A percentile compares a stretch with the other conserved stretches of the same genome.
These are phyloP conservation scores for Embidobia sp. DNA, from an alignment of 2,888 invertebrate genomes.

Conservation along the genomic window DNA sequence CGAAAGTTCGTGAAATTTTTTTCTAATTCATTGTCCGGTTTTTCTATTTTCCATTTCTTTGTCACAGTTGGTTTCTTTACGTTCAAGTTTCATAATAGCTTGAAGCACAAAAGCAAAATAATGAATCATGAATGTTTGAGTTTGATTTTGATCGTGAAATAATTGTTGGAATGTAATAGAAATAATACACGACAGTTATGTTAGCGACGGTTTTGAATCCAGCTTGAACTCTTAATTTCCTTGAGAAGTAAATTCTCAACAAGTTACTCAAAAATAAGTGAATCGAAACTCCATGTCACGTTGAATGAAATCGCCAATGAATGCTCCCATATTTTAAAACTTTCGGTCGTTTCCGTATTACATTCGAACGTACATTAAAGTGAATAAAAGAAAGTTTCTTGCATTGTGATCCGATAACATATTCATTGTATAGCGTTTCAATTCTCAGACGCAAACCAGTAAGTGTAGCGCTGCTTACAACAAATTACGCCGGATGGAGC, in stretches of 20 bases:
- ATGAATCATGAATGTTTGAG: too few species aligned
- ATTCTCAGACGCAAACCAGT: too few species aligned
- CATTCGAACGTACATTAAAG: conserved; percentile 48
- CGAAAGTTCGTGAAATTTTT: too few species aligned
- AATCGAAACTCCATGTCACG: conserved; percentile 21
- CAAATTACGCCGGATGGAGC: conserved; percentile 51
- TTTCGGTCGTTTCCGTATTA: conserved; percentile 49
- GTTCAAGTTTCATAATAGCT: too few species aligned
- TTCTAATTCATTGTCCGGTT: too few species aligned
- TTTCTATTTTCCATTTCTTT: too few species aligned
- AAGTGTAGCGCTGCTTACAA: conserved; percentile 52
- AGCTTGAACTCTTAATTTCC: not conserved
- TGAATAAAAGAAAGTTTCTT: conserved; percentile 49
- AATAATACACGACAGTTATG: too few species aligned
- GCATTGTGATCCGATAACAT: conserved; percentile 55
- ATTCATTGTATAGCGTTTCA: conserved; percentile 39
- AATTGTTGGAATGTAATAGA: too few species aligned
- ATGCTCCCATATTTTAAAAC: conserved; percentile 50
- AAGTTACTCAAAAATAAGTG: conserved; percentile 21
- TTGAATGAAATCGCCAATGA: conserved; percentile 38
- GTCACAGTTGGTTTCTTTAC: too few species aligned
- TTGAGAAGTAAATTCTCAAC: conserved; percentile 20
- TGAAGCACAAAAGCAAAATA: too few species aligned
- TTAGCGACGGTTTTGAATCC: too few species aligned
- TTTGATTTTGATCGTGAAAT: too few species aligned